phyloP scores from a whole-genome alignment of 2,113 vertebrate species.

The Zosterops borbonicus region DNA sequence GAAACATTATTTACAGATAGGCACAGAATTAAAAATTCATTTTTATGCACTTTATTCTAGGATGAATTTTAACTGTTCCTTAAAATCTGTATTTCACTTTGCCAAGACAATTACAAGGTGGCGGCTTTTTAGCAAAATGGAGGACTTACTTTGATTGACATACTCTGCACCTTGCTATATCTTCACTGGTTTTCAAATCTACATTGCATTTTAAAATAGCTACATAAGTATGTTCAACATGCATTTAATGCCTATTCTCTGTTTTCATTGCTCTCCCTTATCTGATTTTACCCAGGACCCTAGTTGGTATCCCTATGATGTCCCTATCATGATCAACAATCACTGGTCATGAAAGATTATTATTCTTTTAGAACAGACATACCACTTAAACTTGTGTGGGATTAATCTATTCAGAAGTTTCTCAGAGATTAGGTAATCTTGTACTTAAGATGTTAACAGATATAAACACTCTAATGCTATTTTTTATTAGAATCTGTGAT shows the following conservation, averaged over 20 bases:
- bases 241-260: neutral
- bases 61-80: neutral
- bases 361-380: neutral
- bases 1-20: neutral
- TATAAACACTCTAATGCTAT: neutral
- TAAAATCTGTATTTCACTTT: neutral
- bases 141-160: neutral
- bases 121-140: neutral
- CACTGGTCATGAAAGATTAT: neutral
- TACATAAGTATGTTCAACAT: neutral
- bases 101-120: fast-evolving
- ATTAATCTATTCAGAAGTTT: neutral
- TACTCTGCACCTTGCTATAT: neutral
- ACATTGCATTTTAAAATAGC: neutral
- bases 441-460: neutral
- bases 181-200: neutral
- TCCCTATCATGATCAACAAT: neutral
- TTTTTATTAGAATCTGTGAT: neutral
- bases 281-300: neutral
- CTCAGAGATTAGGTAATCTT: neutral
- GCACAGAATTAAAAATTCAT: neutral
- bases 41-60: neutral
- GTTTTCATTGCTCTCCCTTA: neutral
- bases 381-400: neutral
- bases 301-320: neutral